Evolutionary conservation across 2,113 vertebrate genomes (phyloP), one percentile per base, ranked within the genome.

Genomic region (Anguilla rostrata): DNA sequence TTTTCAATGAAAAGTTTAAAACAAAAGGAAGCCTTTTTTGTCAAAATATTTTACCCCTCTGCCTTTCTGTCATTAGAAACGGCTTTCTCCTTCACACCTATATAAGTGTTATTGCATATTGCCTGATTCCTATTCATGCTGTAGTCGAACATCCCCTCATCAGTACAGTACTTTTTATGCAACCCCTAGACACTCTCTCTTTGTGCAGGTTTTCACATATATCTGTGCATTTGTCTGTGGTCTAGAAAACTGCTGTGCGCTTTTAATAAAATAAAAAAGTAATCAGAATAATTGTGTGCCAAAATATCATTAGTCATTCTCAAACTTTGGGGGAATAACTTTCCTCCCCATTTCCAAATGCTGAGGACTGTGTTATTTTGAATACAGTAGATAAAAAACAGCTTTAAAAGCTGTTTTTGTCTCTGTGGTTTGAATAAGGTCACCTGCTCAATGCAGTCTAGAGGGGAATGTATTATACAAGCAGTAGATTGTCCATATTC

Each of bases 41-140:
- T 75, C 2, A 29, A 75, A 75, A 75, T 75, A 34, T 75, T 75
- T 75, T 75, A 75, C n/a, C 71, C 49, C 71, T 75, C 71, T 34
- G n/a, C 71, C n/a, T 34, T 34, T 34, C n/a, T n/a, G n/a, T 75
- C n/a, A 12, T 34, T 34, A 75, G 26, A 34, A 75, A 75, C 34
- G 71, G 71, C 71, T 75, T 75, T 75, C n/a, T 75, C 71, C 71
- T 75, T 75, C 26, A 34, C n/a, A 75, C 71, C 71, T 75, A 34
- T 34, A 66, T 66, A 66, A 6, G n/a, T 34, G 26, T 75, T 75
- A 34, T 34, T 75, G 71, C 71, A 75, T 75, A 75, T 75, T 12
- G 2, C 11, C 66, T 75, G 71, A 11, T 2, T 75, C 18, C 71
- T 14, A 75, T n/a, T 75, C 71, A 34, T 66, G 60, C 60, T 66